A percentile compares a stretch with the other conserved stretches of the same genome.
These are phyloP conservation scores for Megastigmus dorsalis DNA, from an alignment of 2,888 invertebrate species.

Conservation along the genomic window DNA sequence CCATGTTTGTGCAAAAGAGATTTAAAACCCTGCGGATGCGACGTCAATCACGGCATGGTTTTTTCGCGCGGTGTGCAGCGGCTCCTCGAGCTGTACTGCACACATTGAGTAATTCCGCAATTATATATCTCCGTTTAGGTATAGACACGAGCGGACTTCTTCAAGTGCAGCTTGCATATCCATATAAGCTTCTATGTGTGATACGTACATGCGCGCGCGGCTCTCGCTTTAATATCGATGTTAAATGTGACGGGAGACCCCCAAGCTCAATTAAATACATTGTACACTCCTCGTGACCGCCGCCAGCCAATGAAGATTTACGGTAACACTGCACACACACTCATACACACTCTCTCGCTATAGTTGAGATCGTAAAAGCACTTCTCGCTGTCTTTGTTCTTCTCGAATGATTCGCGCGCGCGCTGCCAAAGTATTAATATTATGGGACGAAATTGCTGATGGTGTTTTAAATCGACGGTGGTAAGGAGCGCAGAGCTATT, in stretches of 20 bases:
- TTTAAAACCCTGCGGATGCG: too few species aligned
- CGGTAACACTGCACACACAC: too few species aligned
- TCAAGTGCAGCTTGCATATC: too few species aligned
- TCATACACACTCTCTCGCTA: too few species aligned
- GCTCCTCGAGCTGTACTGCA: background rate
- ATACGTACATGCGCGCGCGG: too few species aligned
- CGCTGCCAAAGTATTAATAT: background rate
- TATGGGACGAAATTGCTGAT: background rate
- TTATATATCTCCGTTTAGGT: too few species aligned
- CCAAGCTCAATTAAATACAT: background rate
- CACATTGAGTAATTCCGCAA: too few species aligned
- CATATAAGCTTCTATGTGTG: too few species aligned
- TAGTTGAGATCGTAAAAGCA: too few species aligned
- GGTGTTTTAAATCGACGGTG: too few species aligned
- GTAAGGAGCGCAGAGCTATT: too few species aligned
- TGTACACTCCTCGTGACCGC: slow-evolving; percentile 10
- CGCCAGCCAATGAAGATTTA: slow-evolving; percentile 2
- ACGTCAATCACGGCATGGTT: background rate
- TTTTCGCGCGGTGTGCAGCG: background rate
- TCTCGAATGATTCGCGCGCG: background rate
- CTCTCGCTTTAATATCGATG: background rate
- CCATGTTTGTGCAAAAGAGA: too few species aligned
- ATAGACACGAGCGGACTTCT: background rate
- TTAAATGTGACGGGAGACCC: slow-evolving; percentile 6
- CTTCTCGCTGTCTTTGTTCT: background rate